Evolutionary conservation across 92 coral and sea anemone genomes (phyloP), one percentile per base, ranked within the genome.

Genomic region (Pocillopora grandis): DNA sequence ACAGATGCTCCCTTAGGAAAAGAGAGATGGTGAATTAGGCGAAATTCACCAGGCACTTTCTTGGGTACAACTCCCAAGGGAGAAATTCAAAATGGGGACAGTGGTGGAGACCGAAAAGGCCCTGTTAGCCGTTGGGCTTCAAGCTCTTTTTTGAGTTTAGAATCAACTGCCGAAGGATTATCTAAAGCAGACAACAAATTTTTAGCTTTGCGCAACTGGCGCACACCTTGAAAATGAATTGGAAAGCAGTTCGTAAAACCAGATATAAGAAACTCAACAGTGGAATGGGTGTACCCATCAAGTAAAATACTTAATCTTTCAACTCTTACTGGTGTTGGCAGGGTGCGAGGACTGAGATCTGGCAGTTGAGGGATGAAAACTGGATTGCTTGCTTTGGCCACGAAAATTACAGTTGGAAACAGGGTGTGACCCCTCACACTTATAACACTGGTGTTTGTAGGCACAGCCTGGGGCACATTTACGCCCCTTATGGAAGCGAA

Each of bases 41-140:
- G 75, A 79, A 87, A 90, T 77, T 90, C 93, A 20, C 91, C 91
- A 7, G 86, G 88, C 1, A 31, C 70, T 68, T 90, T 90, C 66
- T 90, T 90, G 18, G 93, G 93, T 13, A 90, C 91, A 31, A 90
- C 87, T 2, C 91, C 91, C 49, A 91, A 62, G 4, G 94, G 94
- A 3, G 91, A 91, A 63, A 91, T 72, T 5, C 85, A 62, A 73
- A 90, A 87, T n/a, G 77, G 64, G 42, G 61, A 18, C 58, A 84
- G 65, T 35, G 91, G 91, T 5, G 89, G 94, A 3, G 76, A 62
- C 10, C 65, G 7, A 74, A 88, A 85, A 4, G 94, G 94, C 1
- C 92, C 89, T 2, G 89, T 87, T 13, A 91, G 59, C 49, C 89
- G 23, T 14, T 68, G 78, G n/a, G 85, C 71, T 0, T 8, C 78